Evolutionary conservation across 1,140 invertebrate species (phyloP).

Genomic region (Meloidogyne hapla): DNA sequence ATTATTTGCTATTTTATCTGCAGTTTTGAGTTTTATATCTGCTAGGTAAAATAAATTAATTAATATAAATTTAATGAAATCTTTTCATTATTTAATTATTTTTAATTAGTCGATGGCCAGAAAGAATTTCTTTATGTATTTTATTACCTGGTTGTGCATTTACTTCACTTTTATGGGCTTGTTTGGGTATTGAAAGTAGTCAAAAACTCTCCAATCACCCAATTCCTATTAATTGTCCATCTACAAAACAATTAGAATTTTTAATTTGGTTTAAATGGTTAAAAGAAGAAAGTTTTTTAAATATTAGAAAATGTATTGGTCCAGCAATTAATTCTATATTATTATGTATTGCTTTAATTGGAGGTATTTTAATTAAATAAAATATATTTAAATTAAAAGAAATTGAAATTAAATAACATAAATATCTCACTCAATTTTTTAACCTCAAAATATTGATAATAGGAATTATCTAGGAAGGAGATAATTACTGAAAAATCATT

Average conservation of each 20-base stretch:
- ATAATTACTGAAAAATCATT: no score
- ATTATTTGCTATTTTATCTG: not conserved
- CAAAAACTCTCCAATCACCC: not conserved
- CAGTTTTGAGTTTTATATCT: slow-evolving; percentile 2
- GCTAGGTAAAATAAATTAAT: not conserved
- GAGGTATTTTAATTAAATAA: not conserved
- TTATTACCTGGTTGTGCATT: not conserved
- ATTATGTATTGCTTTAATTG: not conserved
- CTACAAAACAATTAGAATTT: not conserved
- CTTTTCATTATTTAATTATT: not conserved
- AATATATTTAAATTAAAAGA: no score
- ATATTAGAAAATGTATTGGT: slow-evolving; percentile 2
- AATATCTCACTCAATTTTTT: no score
- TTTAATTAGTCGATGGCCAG: slow-evolving; percentile 1
- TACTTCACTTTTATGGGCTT: not conserved
- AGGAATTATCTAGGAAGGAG: no score
- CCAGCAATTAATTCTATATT: not conserved
- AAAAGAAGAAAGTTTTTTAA: not conserved
- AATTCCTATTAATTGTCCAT: slow-evolving; percentile 1
- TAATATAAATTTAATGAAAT: no score
- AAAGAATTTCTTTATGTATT: not conserved
- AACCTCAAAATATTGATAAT: no score
- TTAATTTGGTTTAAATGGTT: slow-evolving; percentile 1
- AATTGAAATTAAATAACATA: no score
- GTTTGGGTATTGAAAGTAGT: slow-evolving; percentile 2